Evolutionary conservation across 2,888 invertebrate species (phyloP).

Genomic region (Blastobasis adustella): DNA sequence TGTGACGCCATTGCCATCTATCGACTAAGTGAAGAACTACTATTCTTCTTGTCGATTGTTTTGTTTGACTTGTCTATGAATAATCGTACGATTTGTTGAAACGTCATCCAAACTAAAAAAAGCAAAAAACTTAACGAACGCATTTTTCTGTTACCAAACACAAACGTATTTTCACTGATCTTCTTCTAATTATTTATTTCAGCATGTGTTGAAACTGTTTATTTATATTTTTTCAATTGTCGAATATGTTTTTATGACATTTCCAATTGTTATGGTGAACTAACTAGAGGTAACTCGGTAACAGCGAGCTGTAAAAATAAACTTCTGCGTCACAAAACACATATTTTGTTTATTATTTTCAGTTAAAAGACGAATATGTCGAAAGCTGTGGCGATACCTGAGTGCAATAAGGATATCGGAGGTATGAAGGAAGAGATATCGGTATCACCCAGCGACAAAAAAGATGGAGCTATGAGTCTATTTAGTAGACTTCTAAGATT

Average conservation of each 20-base stretch:
- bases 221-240: background rate
- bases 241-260: constrained; percentile 58
- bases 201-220: constrained; percentile 33
- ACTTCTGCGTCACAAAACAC: constrained; percentile 68
- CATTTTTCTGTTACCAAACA: constrained; percentile 41
- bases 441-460: constrained; percentile 52
- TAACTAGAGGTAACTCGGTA: constrained; percentile 4
- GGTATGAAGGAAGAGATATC: constrained; percentile 54
- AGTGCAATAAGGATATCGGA: constrained; percentile 53
- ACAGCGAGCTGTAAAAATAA: constrained; percentile 48
- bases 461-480: constrained; percentile 53
- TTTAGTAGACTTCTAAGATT: constrained; percentile 55
- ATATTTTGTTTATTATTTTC: constrained; percentile 59
- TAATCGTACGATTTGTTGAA: constrained; percentile 1
- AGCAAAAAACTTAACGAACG: constrained; percentile 29
- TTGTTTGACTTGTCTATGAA: no score
- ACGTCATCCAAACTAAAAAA: constrained; percentile 22
- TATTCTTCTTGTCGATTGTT: no score
- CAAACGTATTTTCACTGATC: constrained; percentile 27
- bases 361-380: constrained; percentile 52
- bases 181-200: constrained; percentile 16
- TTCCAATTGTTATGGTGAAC: constrained; percentile 34
- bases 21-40: no score
- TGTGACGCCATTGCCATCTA: no score
- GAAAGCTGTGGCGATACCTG: constrained; percentile 59